These are phyloP conservation scores for Ochotona curzoniae DNA, from an alignment of 2,113 vertebrate genomes.

Conservation along the genomic window DNA sequence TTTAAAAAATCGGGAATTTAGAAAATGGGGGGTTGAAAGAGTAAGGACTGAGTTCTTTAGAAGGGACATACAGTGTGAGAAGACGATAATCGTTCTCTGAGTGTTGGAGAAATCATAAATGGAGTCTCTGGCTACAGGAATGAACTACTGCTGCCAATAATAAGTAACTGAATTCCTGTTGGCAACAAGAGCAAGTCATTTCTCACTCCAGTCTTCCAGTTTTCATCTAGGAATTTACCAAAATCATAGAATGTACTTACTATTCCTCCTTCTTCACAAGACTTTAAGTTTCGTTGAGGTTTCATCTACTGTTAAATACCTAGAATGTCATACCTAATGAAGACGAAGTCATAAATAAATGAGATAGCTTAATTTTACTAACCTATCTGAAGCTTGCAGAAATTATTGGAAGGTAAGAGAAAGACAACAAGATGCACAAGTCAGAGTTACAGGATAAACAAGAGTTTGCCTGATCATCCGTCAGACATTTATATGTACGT, in stretches of 20 bases:
- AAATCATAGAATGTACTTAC: background rate
- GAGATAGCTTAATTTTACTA: background rate
- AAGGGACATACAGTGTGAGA: background rate
- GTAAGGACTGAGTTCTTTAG: background rate
- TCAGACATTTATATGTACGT: background rate
- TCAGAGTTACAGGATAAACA: background rate
- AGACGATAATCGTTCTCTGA: background rate
- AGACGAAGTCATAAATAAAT: constrained; percentile 3
- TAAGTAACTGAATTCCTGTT: background rate
- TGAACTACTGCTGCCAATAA: background rate
- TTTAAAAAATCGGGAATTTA: too few species aligned
- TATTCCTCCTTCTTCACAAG: background rate
- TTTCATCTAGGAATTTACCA: background rate
- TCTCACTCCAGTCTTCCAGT: background rate
- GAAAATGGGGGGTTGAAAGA: background rate
- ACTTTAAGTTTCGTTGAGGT: background rate
- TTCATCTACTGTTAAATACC: background rate
- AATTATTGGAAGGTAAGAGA: background rate
- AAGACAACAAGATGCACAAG: background rate
- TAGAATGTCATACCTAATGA: background rate
- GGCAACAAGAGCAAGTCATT: background rate
- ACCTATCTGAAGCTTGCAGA: background rate
- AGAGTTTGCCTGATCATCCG: background rate
- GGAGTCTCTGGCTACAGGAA: background rate
- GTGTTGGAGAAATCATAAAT: background rate